phyloP scores from a whole-genome alignment of 2,113 vertebrate species.

The Tapirus terrestris region DNA sequence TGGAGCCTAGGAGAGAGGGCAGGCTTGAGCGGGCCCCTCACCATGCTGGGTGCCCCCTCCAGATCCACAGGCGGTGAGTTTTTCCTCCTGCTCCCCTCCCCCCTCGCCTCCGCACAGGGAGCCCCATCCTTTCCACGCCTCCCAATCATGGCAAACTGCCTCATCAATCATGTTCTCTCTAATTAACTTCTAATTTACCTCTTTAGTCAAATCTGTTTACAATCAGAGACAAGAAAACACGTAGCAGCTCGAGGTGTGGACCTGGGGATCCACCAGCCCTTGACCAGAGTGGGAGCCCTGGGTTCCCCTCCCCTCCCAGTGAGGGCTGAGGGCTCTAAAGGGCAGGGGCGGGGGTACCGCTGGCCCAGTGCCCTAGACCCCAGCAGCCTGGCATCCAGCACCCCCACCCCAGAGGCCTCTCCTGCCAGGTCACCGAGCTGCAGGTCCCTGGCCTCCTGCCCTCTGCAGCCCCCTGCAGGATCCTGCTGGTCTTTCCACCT shows the following conservation, averaged over 20 bases:
- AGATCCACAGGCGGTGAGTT: neutral
- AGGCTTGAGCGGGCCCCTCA: neutral
- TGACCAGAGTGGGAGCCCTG: neutral
- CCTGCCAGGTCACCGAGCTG: neutral
- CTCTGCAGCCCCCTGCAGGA: accelerated
- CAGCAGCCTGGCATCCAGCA: neutral
- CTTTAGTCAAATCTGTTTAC: conserved; percentile 88
- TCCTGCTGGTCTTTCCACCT: accelerated
- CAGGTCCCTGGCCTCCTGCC: accelerated
- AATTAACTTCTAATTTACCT: conserved; percentile 89
- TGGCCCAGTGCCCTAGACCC: neutral
- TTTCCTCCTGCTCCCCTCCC: neutral
- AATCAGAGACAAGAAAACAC: conserved; percentile 82
- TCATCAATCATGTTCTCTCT: conserved; percentile 87
- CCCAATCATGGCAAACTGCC: conserved; percentile 70
- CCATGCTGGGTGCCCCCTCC: neutral
- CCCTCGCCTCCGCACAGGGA: neutral
- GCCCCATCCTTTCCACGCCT: conserved; percentile 70
- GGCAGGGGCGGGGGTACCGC: neutral
- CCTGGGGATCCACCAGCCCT: neutral
- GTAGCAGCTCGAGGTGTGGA: neutral
- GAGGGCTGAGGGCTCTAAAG: neutral
- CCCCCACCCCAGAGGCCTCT: neutral
- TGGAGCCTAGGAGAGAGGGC: neutral
- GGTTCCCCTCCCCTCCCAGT: too few relatives aligned